Base-by-base conservation (phyloP, 2,113 vertebrate species). In the Alces alces region DNA sequence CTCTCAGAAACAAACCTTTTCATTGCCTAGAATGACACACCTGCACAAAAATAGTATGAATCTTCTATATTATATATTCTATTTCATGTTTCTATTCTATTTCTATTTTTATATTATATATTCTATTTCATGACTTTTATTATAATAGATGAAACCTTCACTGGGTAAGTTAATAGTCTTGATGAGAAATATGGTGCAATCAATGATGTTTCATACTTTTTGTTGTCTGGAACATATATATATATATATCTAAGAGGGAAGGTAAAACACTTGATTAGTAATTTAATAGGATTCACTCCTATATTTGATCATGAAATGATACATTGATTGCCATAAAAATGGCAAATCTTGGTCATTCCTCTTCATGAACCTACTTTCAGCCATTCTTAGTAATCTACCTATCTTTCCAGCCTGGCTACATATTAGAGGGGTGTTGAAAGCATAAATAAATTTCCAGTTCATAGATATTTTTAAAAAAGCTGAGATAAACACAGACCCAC, bases 391-490 rank as follows among this genome's bases (percentile, higher is more conserved):
- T 84, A 91, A 87, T 80, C 73, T 76, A 92, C 14, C 55, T 89
- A 52, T 87, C 45, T 78, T 83, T 84, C 58, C 9, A 78, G 25
- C 6, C 30, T 89, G 50, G 19, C 3, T n/a, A 70, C 85, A 61
- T 96, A 84, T 88, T 93, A 96, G 76, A 97, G 23, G 4, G 11
- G 14, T 87, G 47, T 36, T 88, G n/a, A 92, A 82, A 85, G 54
- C 30, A 70, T 45, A 82, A 91, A 73, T 85, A 92, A 33, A 91
- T 85, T 91, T 89, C 30, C 17, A 92, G 15, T 87, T 86, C 85
- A 61, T 4, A 54, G 58, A 16, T 80, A 78, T 89, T 97, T 97
- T 90, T 64, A 84, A 93, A 47, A 94, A 93, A 95, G 95, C 82
- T 58, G 23, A 96, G 66, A 94, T 93, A 96, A 94, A 96, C n/a